A percentile compares a stretch with the other conserved stretches of the same genome.
Conservation (phyloP, 2,113 vertebrate genomes). For the Hydrolagus affinis region DNA sequence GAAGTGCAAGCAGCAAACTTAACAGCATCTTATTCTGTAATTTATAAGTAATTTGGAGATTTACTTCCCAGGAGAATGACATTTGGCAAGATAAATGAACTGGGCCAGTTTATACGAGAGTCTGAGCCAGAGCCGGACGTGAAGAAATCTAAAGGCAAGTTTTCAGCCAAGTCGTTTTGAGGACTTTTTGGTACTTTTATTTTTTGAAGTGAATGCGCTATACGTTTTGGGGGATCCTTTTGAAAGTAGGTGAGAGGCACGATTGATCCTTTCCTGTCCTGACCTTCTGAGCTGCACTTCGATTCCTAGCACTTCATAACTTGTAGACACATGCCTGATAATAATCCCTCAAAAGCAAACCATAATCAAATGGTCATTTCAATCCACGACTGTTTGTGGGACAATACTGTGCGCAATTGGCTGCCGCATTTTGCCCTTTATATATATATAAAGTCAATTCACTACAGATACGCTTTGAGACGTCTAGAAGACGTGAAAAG, state of each 20-base stretch:
- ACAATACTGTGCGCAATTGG: no score
- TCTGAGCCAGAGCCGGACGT: slow-evolving; percentile 94
- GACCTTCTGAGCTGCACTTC: no score
- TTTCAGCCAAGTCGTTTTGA: slow-evolving; percentile 22
- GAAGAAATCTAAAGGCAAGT: slow-evolving; percentile 92
- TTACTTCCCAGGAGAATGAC: slow-evolving; percentile 79
- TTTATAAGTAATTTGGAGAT: slow-evolving; percentile 19
- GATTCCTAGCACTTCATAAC: background rate
- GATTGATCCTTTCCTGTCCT: no score
- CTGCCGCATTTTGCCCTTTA: background rate
- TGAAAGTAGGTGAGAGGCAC: no score
- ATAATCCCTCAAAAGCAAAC: no score
- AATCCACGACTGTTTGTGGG: no score
- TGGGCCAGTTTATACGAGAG: slow-evolving; percentile 94
- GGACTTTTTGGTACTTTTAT: no score
- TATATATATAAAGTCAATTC: background rate
- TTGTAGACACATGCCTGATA: slow-evolving; percentile 18
- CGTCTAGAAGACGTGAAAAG: no score
- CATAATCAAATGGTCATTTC: no score
- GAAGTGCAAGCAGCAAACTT: background rate
- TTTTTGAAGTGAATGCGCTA: no score
- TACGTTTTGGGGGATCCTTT: no score
- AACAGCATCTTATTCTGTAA: background rate
- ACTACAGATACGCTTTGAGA: background rate
- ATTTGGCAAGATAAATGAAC: slow-evolving; percentile 90